Conservation (phyloP, 2,888 invertebrate genomes). For the Marronus borbonicus region DNA sequence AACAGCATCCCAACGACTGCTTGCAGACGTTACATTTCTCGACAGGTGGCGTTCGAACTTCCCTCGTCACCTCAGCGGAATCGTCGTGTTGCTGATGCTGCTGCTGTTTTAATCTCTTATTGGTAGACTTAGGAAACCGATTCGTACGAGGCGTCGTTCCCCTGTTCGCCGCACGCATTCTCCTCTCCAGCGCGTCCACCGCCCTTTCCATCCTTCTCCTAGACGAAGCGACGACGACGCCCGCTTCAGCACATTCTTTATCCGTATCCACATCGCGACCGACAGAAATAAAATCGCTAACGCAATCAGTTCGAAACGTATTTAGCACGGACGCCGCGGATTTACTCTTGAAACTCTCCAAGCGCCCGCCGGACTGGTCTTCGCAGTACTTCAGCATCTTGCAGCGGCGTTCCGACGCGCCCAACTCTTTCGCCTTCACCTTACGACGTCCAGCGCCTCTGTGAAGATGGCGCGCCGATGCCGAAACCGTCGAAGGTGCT, state of each 20-base stretch:
- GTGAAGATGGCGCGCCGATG: neutral
- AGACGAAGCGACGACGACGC: neutral
- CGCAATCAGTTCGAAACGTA: conserved; percentile 23
- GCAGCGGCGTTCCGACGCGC: neutral
- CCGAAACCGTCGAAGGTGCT: neutral
- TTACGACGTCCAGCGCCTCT: neutral
- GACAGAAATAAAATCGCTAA: conserved; percentile 17
- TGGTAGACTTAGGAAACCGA: conserved; percentile 44
- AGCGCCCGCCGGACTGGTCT: neutral
- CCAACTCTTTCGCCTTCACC: neutral
- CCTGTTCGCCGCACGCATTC: neutral
- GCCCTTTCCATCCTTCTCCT: neutral
- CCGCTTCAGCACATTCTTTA: conserved; percentile 7
- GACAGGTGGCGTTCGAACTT: neutral
- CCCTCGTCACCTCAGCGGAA: neutral
- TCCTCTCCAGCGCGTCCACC: neutral
- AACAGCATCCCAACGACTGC: too few relatives aligned
- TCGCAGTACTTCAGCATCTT: neutral
- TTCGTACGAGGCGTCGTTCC: conserved; percentile 18
- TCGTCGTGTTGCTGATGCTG: neutral
- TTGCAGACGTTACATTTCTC: too few relatives aligned
- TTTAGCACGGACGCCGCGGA: conserved; percentile 20
- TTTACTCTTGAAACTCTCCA: conserved; percentile 27
- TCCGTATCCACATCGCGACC: conserved; percentile 8
- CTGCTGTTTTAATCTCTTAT: conserved; percentile 37